Evolutionary conservation across 2,888 invertebrate genomes (phyloP), one percentile per base, ranked within the genome.

Genomic region (Meloe dianella): DNA sequence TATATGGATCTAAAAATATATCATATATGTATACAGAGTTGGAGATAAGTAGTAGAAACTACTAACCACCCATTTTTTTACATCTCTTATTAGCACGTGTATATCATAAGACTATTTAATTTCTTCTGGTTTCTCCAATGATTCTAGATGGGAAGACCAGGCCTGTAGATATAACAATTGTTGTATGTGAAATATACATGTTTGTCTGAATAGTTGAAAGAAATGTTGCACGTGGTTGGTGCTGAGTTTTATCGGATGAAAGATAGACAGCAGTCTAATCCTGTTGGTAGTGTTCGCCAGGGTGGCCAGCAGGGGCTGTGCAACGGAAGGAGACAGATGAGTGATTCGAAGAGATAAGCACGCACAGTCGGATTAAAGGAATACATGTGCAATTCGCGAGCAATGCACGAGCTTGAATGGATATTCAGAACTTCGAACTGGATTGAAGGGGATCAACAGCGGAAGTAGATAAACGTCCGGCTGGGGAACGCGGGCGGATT

Each of bases 371-470:
- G 80, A 80, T 80, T 80, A 80, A 72, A 73, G 72, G 70, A 73
- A 72, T 78, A 75, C 74, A 78, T 77, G 76, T 78, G 76, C 78
- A 77, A 73, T 67, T 60, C 68, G 62, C 60, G 69, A 63, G 61
- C 64, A 57, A 54, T 63, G 66, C 60, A 63, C 56, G 56, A 63
- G 60, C 38, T 62, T 35, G 64, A 63, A 71, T 69, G 71, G 68
- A 72, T 71, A 73, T 73, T 71, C 69, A 62, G 65, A 69, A 69
- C 70, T 65, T 64, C 63, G 67, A 68, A 72, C 75, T 78, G 79
- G 78, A 81, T 80, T 79, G 78, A 80, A 78, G 76, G 76, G 80
- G 79, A 79, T 79, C 79, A 80, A 77, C 78, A 79, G 74, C 77
- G 76, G 76, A 79, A 79, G 76, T 74, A 80, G 78, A 79, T 80